Evolutionary conservation across 2,113 vertebrate genomes (phyloP).

Genomic region (Casuarius casuarius): DNA sequence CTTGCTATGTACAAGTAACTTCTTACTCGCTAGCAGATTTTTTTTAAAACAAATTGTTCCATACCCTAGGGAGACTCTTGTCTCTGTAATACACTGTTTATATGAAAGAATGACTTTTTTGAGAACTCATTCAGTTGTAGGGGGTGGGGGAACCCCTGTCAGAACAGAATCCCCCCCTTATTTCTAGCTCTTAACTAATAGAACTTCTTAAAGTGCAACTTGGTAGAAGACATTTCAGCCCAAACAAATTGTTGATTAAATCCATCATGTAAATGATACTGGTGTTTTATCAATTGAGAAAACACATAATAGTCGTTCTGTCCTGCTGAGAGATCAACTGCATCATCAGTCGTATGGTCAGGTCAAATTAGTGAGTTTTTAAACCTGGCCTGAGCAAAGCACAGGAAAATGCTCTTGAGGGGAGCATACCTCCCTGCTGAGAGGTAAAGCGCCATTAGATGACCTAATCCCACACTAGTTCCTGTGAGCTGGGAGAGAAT

Average conservation of each 20-base stretch:
- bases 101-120: not conserved
- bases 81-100: not conserved
- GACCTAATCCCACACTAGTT: not conserved
- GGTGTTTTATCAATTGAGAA: not conserved
- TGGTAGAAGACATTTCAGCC: not conserved
- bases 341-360: not conserved
- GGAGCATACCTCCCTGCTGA: not conserved
- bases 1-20: not conserved
- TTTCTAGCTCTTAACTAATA: not conserved
- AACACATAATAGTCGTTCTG: not conserved
- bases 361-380: not conserved
- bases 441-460: not conserved
- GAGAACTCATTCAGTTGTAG: not conserved
- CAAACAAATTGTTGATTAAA: not conserved
- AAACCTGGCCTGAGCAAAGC: not conserved
- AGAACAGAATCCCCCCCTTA: not conserved
- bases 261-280: not conserved
- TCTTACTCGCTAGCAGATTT: not conserved
- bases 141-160: not conserved
- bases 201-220: not conserved
- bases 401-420: not conserved
- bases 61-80: not conserved
- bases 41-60: not conserved
- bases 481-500: not conserved
- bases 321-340: not conserved